These are phyloP conservation scores for Trachelipus rathkii DNA, from an alignment of 1,140 invertebrate genomes.

Conservation along the genomic window DNA sequence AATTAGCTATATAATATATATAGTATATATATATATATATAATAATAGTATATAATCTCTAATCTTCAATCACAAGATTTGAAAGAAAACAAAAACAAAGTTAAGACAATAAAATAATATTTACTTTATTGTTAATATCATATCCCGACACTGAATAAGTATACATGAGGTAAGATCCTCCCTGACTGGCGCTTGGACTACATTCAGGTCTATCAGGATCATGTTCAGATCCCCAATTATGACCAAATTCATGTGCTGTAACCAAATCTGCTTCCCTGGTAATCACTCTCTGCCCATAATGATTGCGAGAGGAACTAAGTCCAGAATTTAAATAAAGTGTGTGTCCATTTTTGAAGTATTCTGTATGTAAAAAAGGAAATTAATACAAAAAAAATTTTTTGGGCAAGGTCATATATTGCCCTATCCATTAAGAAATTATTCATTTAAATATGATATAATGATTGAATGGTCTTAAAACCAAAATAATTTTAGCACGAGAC, in stretches of 20 bases:
- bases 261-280: conserved; percentile 94
- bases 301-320: conserved; percentile 83
- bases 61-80: too few species aligned
- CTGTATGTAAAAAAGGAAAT: conserved; percentile 53
- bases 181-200: conserved; percentile 83
- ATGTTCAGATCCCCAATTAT: conserved; percentile 98
- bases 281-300: conserved; percentile 89
- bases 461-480: too few species aligned
- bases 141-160: conserved; percentile 92
- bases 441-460: too few species aligned
- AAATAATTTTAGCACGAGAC: too few species aligned
- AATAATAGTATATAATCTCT: too few species aligned
- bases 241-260: conserved; percentile 93
- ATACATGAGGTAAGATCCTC: conserved; percentile 96
- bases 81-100: too few species aligned
- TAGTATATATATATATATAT: too few species aligned
- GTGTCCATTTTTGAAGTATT: conserved; percentile 91
- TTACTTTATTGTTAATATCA: conserved; percentile 91
- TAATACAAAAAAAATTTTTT: conserved; percentile 14
- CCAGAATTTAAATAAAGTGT: conserved; percentile 90
- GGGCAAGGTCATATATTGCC: neutral
- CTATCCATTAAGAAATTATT: too few species aligned
- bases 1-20: too few species aligned
- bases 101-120: too few species aligned
- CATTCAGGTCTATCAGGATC: conserved; percentile 91